Conservation (phyloP, 2,113 vertebrate genomes). For the Irena cyanogastra region DNA sequence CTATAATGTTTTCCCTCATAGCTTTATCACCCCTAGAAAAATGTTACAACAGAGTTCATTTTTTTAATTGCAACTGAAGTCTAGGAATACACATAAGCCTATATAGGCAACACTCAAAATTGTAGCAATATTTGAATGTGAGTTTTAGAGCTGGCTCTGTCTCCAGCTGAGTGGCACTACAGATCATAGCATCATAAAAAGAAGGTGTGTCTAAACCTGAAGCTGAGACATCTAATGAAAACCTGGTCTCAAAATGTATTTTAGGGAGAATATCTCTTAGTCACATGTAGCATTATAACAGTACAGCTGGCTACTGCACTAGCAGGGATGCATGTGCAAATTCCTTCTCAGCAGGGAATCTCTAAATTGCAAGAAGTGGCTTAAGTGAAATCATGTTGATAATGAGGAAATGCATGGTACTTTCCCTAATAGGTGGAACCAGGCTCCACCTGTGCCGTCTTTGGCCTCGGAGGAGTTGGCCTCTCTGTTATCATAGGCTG, state of each 20-base stretch:
- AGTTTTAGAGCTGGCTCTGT: neutral
- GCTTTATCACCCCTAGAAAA: neutral
- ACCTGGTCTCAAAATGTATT: neutral
- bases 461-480: conserved; percentile 83
- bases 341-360: neutral
- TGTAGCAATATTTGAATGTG: neutral
- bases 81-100: neutral
- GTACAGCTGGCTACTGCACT: neutral
- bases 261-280: neutral
- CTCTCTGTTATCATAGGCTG: conserved; percentile 87
- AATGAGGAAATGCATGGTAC: neutral
- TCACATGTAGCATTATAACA: neutral
- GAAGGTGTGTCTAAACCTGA: neutral
- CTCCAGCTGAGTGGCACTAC: neutral
- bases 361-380: neutral
- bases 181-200: neutral
- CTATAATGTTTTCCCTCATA: neutral
- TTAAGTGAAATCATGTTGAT: neutral
- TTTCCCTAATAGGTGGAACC: conserved; percentile 74
- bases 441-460: conserved; percentile 80
- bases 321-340: neutral
- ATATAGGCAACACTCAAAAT: neutral
- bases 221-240: neutral
- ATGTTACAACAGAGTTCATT: neutral
- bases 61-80: neutral